phyloP scores from a whole-genome alignment of 1,140 invertebrate genomes.

The Sminthurinus signatus region DNA sequence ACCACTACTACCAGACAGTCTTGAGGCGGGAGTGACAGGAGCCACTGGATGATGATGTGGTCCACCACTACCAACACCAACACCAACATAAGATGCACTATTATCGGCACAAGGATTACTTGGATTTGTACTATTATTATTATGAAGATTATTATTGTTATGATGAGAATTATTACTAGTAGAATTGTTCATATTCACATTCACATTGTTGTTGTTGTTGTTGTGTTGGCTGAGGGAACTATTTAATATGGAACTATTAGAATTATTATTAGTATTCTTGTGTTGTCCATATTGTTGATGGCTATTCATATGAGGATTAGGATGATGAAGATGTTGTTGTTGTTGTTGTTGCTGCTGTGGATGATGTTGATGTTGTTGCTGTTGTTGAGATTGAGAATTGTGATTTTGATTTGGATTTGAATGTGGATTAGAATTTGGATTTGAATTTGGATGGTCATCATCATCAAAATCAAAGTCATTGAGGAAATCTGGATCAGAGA shows the following conservation, averaged over 20 bases:
- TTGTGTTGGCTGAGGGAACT: too few species aligned
- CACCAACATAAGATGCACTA: conserved; percentile 8
- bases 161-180: neutral
- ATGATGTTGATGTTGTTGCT: too few species aligned
- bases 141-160: neutral
- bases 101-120: conserved; percentile 2
- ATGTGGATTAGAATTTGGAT: too few species aligned
- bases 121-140: neutral
- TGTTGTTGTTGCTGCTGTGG: too few species aligned
- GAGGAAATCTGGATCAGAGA: conserved; percentile 68
- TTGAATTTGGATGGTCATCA: conserved; percentile 30
- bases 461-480: conserved; percentile 72
- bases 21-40: conserved; percentile 24
- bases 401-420: too few species aligned
- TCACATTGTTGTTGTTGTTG: neutral
- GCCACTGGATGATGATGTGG: conserved; percentile 23
- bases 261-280: too few species aligned
- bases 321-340: too few species aligned
- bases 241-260: too few species aligned
- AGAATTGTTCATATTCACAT: neutral
- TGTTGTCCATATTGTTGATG: too few species aligned
- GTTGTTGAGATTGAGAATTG: too few species aligned
- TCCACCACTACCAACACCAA: neutral
- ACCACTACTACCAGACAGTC: conserved; percentile 3
- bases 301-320: too few species aligned